These are phyloP conservation scores for Peromyscus attwateri DNA, from an alignment of 2,797 vertebrate species.

Conservation along the genomic window DNA sequence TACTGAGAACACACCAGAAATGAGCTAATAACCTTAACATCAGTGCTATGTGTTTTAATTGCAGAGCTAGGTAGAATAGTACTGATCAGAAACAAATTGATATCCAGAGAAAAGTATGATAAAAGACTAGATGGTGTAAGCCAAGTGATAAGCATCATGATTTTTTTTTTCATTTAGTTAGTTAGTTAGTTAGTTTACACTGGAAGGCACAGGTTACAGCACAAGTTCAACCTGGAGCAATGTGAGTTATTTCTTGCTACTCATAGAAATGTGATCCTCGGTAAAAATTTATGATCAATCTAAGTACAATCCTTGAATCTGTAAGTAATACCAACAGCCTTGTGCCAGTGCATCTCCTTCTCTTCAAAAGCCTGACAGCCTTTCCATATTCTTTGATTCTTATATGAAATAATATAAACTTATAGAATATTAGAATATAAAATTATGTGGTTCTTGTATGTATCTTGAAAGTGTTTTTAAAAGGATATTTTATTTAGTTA, in stretches of 20 bases:
- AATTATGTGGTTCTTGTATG: background rate
- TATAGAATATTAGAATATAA: background rate
- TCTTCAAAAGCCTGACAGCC: background rate
- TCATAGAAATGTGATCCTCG: background rate
- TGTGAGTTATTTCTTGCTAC: background rate
- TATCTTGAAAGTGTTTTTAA: background rate
- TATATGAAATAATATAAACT: background rate
- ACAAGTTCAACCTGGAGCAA: background rate
- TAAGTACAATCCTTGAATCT: background rate
- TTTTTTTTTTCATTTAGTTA: background rate
- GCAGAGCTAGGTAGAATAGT: background rate
- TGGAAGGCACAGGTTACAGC: background rate
- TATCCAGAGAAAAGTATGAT: background rate
- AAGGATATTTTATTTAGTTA: background rate
- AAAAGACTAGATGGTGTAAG: background rate
- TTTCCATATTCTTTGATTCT: background rate
- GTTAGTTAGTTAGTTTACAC: background rate
- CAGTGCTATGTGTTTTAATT: background rate
- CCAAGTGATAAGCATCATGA: background rate
- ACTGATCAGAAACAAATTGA: background rate
- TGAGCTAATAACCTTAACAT: background rate
- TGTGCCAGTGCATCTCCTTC: background rate
- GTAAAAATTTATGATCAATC: background rate
- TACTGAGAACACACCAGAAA: background rate
- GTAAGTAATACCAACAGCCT: background rate